Evolutionary conservation across 1,140 invertebrate genomes (phyloP).

Genomic region (Drosophila prosaltans): DNA sequence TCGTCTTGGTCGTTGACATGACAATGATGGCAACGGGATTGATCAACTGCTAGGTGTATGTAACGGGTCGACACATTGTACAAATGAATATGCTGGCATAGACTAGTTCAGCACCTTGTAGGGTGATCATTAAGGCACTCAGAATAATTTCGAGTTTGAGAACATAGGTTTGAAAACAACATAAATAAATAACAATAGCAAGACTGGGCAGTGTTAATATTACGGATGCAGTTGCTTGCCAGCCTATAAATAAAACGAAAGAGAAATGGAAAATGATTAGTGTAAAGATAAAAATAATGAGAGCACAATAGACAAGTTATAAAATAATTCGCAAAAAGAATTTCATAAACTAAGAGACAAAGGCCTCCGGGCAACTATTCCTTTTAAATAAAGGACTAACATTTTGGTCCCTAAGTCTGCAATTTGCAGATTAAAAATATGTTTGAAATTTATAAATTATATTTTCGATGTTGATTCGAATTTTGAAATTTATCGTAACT

Average conservation of each 20-base stretch:
- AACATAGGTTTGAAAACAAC: conserved; percentile 93
- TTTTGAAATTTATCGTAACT: too few relatives aligned
- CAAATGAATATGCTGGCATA: conserved; percentile 90
- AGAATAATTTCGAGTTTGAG: conserved; percentile 93
- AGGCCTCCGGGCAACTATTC: too few relatives aligned
- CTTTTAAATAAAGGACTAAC: too few relatives aligned
- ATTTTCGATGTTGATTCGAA: too few relatives aligned
- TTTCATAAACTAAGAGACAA: too few relatives aligned
- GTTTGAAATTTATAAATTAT: neutral
- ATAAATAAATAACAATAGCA: conserved; percentile 91
- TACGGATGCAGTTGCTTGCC: conserved; percentile 91
- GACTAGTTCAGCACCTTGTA: conserved; percentile 90
- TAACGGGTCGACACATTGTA: conserved; percentile 88
- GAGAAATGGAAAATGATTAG: neutral
- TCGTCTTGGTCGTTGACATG: conserved; percentile 50
- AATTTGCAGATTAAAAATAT: neutral
- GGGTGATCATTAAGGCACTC: conserved; percentile 91
- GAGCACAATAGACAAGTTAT: neutral
- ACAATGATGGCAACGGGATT: conserved; percentile 60
- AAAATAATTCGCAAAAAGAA: too few relatives aligned
- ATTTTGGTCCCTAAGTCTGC: too few relatives aligned
- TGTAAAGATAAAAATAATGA: neutral
- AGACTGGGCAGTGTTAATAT: conserved; percentile 92
- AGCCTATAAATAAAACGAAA: conserved; percentile 83
- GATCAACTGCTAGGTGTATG: conserved; percentile 84